Evolutionary conservation across 2,888 invertebrate species (phyloP).

Genomic region (Tetheella fluctuosa): DNA sequence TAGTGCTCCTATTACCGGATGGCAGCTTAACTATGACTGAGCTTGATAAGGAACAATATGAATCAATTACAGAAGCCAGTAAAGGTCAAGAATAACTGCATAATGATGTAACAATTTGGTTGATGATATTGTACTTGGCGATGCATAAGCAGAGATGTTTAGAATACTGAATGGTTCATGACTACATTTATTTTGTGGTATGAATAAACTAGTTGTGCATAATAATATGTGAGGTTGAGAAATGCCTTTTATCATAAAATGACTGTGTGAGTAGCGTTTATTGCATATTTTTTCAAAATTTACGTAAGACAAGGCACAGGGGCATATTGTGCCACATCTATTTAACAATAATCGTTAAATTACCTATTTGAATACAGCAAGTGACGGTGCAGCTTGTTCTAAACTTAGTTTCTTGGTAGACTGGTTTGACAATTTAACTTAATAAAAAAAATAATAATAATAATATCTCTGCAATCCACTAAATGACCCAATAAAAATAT

Average conservation of each 20-base stretch:
- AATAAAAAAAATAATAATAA: too few species aligned
- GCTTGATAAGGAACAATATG: constrained; percentile 93
- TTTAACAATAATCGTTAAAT: too few species aligned
- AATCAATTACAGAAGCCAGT: constrained; percentile 85
- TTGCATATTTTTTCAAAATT: neutral
- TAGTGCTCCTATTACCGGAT: constrained; percentile 92
- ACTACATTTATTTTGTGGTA: constrained; percentile 3
- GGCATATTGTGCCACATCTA: too few species aligned
- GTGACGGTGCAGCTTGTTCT: too few species aligned
- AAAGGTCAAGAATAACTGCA: constrained; percentile 80
- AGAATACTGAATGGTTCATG: neutral
- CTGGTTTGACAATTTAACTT: too few species aligned
- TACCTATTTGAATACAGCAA: too few species aligned
- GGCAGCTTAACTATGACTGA: constrained; percentile 95
- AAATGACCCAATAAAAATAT: too few species aligned
- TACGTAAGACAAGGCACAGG: neutral
- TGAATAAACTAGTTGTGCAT: neutral
- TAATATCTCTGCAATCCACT: too few species aligned
- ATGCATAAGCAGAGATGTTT: constrained; percentile 5
- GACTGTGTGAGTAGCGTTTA: neutral
- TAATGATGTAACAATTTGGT: constrained; percentile 5
- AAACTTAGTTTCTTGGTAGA: too few species aligned
- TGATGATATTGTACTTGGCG: constrained; percentile 2
- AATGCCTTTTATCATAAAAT: neutral
- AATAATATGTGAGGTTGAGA: neutral